Conservation (phyloP, 2,888 invertebrate species). For the Chymomyza fuscimana region DNA sequence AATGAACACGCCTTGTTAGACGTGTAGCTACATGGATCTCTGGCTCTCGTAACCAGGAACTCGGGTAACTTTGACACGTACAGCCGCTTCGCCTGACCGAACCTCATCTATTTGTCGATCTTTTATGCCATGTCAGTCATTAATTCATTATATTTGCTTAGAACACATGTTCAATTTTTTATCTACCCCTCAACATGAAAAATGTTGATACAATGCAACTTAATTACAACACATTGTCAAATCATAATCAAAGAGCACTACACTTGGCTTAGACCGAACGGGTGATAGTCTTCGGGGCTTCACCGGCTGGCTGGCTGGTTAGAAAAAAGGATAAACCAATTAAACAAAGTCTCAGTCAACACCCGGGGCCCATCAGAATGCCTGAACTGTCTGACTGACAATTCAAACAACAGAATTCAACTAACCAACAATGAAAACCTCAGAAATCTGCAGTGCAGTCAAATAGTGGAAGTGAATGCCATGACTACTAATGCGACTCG, state of each 20-base stretch:
- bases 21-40: conserved; percentile 37
- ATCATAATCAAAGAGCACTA: conserved; percentile 37
- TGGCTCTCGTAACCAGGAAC: neutral
- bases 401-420: conserved; percentile 67
- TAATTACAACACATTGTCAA: conserved; percentile 51
- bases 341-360: conserved; percentile 55
- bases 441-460: conserved; percentile 57
- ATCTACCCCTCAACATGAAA: neutral
- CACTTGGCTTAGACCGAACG: conserved; percentile 12
- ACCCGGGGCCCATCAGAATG: neutral
- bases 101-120: neutral
- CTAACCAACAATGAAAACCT: conserved; percentile 71
- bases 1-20: neutral
- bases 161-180: neutral
- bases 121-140: neutral
- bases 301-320: conserved; percentile 10
- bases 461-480: conserved; percentile 50
- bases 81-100: neutral
- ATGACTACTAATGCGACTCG: conserved; percentile 58
- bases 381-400: conserved; percentile 47
- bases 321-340: conserved; percentile 64
- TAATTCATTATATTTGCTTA: neutral
- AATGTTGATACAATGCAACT: conserved; percentile 28
- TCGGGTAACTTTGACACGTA: neutral
- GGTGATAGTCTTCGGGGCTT: neutral